These are phyloP conservation scores for Monarcha castaneiventris DNA, from an alignment of 2,113 vertebrate species.

Conservation along the genomic window DNA sequence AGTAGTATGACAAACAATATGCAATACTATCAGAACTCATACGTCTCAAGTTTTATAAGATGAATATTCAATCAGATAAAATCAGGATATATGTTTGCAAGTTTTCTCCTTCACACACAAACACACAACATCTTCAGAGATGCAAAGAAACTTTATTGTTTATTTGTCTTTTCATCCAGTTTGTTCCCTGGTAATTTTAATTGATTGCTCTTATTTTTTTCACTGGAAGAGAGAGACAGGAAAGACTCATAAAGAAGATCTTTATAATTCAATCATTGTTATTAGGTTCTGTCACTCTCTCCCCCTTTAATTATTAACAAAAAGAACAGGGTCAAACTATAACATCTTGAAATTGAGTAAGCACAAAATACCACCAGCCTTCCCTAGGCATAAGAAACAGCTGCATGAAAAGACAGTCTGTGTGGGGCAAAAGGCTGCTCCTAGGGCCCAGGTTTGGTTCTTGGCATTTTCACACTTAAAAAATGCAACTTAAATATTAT, in stretches of 20 bases:
- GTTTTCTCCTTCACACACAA: not conserved
- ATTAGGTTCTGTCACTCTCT: not conserved
- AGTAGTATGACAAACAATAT: not conserved
- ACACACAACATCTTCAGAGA: not conserved
- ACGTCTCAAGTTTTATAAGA: not conserved
- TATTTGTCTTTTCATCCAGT: not conserved
- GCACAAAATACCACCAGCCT: not conserved
- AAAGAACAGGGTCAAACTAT: not conserved
- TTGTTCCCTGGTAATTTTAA: not conserved
- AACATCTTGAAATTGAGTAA: not conserved
- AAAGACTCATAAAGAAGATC: not conserved
- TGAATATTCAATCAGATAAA: not conserved
- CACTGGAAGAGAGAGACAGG: not conserved
- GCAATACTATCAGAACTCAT: not conserved
- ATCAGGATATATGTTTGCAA: not conserved
- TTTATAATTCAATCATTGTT: not conserved
- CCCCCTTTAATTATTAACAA: not conserved
- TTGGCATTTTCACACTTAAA: not conserved
- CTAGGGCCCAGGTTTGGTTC: not conserved
- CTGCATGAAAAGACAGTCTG: not conserved
- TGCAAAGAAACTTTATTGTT: not conserved
- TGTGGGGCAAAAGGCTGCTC: not conserved
- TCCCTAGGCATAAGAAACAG: not conserved
- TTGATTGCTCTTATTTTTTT: not conserved
- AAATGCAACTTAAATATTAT: not conserved